Evolutionary conservation across 2,113 vertebrate genomes (phyloP).

Genomic region (Anser cygnoides): DNA sequence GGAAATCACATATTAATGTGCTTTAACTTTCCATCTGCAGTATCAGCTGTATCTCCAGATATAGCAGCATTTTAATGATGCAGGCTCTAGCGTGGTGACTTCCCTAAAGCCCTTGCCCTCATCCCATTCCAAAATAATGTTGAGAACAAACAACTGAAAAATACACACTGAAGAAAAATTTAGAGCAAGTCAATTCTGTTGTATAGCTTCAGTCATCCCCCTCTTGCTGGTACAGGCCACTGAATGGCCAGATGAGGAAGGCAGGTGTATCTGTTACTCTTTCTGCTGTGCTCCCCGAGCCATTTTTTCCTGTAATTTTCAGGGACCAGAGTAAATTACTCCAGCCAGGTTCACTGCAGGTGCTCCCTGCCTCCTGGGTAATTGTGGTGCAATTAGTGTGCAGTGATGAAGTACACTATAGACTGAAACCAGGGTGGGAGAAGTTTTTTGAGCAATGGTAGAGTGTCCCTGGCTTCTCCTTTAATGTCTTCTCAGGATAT

Average conservation of each 20-base stretch:
- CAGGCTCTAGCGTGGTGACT: neutral
- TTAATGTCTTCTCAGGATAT: neutral
- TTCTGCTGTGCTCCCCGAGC: neutral
- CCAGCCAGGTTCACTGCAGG: neutral
- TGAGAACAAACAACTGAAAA: neutral
- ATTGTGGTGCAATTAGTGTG: neutral
- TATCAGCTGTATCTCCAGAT: neutral
- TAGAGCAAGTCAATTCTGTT: neutral
- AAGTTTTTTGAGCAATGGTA: neutral
- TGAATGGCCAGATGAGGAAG: neutral
- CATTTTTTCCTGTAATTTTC: neutral
- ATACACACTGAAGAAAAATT: rapidly evolving
- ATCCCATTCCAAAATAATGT: neutral
- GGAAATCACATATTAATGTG: neutral
- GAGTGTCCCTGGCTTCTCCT: neutral
- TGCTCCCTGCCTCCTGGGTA: neutral
- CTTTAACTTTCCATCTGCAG: neutral
- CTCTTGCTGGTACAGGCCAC: neutral
- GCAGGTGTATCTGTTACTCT: neutral
- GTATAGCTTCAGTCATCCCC: neutral
- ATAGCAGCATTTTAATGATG: neutral
- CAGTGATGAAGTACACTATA: neutral
- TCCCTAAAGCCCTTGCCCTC: neutral
- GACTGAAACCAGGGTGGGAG: neutral
- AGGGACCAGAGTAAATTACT: neutral